Conservation (phyloP, 1,140 invertebrate genomes). For the Oscheius sp. region DNA sequence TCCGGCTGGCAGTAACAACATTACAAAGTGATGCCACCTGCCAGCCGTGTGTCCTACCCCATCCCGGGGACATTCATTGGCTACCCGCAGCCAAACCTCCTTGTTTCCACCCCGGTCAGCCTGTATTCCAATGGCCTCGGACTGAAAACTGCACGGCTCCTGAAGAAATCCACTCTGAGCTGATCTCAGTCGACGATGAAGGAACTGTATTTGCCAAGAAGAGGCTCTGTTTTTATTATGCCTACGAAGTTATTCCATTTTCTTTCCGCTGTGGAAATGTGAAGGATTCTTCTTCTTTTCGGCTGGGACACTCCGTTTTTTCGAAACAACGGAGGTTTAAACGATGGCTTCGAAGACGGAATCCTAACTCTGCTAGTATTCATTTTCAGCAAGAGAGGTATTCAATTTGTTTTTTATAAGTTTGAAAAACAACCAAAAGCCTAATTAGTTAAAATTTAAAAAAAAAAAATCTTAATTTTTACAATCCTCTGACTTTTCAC, state of each 20-base stretch:
- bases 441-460: neutral
- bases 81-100: slow-evolving; percentile 28
- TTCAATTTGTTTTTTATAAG: neutral
- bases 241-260: slow-evolving; percentile 9
- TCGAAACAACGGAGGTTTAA: slow-evolving; percentile 22
- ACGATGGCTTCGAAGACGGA: slow-evolving; percentile 53
- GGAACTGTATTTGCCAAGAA: slow-evolving; percentile 42
- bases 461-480: neutral
- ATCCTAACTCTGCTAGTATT: slow-evolving; percentile 54
- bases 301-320: slow-evolving; percentile 9
- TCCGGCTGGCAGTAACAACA: too few species aligned
- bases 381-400: slow-evolving; percentile 51
- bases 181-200: slow-evolving; percentile 39
- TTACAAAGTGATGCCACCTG: neutral
- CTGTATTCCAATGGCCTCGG: slow-evolving; percentile 48
- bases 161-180: slow-evolving; percentile 23
- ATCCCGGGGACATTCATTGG: slow-evolving; percentile 17
- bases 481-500: neutral
- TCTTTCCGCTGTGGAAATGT: slow-evolving; percentile 8
- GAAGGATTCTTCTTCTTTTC: slow-evolving; percentile 31
- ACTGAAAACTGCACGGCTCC: slow-evolving; percentile 4
- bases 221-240: slow-evolving; percentile 50
- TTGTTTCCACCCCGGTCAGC: slow-evolving; percentile 52
- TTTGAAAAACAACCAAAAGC: neutral
- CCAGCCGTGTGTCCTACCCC: neutral